phyloP scores from a whole-genome alignment of 1,140 invertebrate genomes.

The Antheraea mylitta region DNA sequence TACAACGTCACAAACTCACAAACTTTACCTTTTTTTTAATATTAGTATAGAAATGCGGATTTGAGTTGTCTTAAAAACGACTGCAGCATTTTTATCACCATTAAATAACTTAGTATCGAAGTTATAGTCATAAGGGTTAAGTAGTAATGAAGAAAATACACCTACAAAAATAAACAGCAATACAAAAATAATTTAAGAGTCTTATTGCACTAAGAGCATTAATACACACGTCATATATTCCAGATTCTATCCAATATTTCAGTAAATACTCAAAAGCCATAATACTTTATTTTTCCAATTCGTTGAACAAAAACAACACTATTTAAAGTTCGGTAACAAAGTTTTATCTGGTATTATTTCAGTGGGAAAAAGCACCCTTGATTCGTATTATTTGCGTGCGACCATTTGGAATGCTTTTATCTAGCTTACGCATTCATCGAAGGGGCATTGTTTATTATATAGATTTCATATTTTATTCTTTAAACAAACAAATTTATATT shows the following conservation, averaged over 20 bases:
- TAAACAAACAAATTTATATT: no score
- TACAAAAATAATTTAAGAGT: no score
- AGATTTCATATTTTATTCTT: background rate
- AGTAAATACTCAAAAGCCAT: background rate
- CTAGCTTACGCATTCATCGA: conserved; percentile 1
- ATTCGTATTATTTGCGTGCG: conserved; percentile 4
- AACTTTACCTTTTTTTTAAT: no score
- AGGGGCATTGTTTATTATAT: conserved; percentile 3
- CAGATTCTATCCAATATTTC: background rate
- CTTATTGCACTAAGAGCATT: no score
- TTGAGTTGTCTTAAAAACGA: no score
- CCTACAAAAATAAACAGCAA: no score
- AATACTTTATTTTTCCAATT: conserved; percentile 5
- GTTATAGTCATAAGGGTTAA: no score
- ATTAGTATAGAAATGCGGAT: no score
- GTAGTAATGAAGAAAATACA: no score
- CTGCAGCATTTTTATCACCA: no score
- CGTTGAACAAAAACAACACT: conserved; percentile 5
- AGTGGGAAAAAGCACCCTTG: background rate
- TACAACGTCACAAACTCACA: no score
- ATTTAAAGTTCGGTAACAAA: conserved; percentile 7
- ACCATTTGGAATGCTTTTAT: background rate
- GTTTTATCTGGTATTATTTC: conserved; percentile 12
- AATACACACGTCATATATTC: background rate
- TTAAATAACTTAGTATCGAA: no score